Evolutionary conservation across 1,140 invertebrate genomes (phyloP).

Genomic region (Halotydeus destructor): DNA sequence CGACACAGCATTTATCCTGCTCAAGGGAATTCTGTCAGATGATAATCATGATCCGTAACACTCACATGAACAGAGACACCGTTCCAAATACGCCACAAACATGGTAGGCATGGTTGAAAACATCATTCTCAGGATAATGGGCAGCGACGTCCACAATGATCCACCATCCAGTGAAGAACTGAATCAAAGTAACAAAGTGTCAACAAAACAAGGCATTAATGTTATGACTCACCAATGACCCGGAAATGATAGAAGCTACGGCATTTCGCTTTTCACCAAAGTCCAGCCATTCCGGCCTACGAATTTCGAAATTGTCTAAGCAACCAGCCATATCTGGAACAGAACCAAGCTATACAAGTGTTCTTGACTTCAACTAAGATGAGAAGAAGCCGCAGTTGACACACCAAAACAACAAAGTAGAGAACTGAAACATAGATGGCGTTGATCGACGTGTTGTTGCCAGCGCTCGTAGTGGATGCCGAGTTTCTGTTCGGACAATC

Average conservation of each 20-base stretch:
- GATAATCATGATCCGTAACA: constrained; percentile 9
- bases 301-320: constrained; percentile 26
- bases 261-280: constrained; percentile 48
- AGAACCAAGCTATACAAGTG: no score
- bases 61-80: constrained; percentile 76
- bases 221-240: constrained; percentile 43
- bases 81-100: constrained; percentile 87
- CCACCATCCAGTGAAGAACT: constrained; percentile 97
- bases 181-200: constrained; percentile 11
- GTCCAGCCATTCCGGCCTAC: constrained; percentile 26
- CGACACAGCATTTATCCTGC: constrained; percentile 80
- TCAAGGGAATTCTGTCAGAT: constrained; percentile 3
- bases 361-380: no score
- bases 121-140: constrained; percentile 37
- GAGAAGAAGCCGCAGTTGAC: no score
- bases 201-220: constrained; percentile 7
- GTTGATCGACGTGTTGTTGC: no score
- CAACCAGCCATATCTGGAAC: constrained; percentile 31
- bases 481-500: no score
- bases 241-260: constrained; percentile 55
- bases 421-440: no score
- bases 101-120: constrained; percentile 56
- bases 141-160: constrained; percentile 82
- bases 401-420: no score
- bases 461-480: no score